Percentiles rank a stretch among this genome's conserved stretches.
Evolutionary conservation across 1,140 invertebrate genomes (phyloP).

Genomic region (Stegodyphus dumicola): DNA sequence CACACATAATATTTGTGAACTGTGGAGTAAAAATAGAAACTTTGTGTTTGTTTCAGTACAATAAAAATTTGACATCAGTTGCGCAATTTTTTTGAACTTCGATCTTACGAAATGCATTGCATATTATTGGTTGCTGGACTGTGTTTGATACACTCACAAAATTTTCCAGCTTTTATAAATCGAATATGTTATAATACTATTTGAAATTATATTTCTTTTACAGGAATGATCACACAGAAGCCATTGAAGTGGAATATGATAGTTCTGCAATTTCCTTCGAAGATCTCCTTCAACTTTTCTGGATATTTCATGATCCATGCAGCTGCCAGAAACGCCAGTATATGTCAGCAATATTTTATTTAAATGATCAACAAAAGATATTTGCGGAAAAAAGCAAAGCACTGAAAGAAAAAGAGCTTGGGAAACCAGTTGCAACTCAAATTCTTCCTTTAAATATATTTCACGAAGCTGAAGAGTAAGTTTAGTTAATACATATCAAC

Average conservation of each 20-base stretch:
- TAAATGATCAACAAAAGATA: constrained; percentile 84
- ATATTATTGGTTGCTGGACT: too few relatives aligned
- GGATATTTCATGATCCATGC: constrained; percentile 91
- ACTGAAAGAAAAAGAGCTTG: constrained; percentile 73
- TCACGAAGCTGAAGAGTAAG: constrained; percentile 90
- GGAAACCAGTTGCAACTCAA: constrained; percentile 77
- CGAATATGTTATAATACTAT: too few relatives aligned
- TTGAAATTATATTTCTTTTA: constrained; percentile 62
- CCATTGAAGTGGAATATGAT: constrained; percentile 90
- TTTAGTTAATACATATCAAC: background rate
- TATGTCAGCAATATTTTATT: constrained; percentile 91
- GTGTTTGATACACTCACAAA: too few relatives aligned
- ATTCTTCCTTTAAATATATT: constrained; percentile 80
- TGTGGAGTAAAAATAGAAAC: too few relatives aligned
- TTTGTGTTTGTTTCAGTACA: too few relatives aligned
- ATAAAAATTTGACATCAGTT: too few relatives aligned
- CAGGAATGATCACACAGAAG: constrained; percentile 93
- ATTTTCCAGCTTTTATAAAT: too few relatives aligned
- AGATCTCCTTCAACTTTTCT: constrained; percentile 86
- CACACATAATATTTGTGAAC: too few relatives aligned
- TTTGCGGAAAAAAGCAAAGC: constrained; percentile 80
- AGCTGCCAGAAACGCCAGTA: constrained; percentile 83
- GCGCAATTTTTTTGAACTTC: too few relatives aligned
- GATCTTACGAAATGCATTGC: too few relatives aligned
- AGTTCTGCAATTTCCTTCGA: constrained; percentile 80